phyloP scores from a whole-genome alignment of 1,140 invertebrate genomes.

The Drosophila teissieri region DNA sequence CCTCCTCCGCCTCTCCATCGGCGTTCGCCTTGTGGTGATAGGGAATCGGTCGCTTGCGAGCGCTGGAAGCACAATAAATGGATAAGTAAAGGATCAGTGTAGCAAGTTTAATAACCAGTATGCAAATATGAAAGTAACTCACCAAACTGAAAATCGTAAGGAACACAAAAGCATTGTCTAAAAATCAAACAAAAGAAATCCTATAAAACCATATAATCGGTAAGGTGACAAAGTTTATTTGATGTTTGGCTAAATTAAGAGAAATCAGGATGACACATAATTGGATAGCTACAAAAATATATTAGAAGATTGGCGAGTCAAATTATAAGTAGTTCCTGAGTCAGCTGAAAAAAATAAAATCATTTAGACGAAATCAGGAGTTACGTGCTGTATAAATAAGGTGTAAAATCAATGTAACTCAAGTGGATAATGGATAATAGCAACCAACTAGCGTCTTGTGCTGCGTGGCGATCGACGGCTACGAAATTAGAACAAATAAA shows the following conservation, averaged over 20 bases:
- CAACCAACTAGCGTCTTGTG: slow-evolving; percentile 63
- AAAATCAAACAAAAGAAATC: slow-evolving; percentile 42
- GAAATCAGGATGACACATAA: slow-evolving; percentile 22
- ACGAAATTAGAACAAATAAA: slow-evolving; percentile 84
- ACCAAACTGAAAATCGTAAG: slow-evolving; percentile 66
- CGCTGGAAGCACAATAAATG: slow-evolving; percentile 87
- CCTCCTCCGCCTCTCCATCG: slow-evolving; percentile 85
- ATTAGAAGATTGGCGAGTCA: slow-evolving; percentile 19
- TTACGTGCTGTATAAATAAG: slow-evolving; percentile 24
- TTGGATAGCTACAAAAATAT: slow-evolving; percentile 22
- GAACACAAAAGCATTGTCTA: slow-evolving; percentile 57
- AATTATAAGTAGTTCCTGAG: slow-evolving; percentile 64
- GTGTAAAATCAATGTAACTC: slow-evolving; percentile 60
- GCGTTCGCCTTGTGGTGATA: slow-evolving; percentile 91
- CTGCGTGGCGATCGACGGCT: slow-evolving; percentile 85
- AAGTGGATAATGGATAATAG: slow-evolving; percentile 36
- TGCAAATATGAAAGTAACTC: slow-evolving; percentile 43
- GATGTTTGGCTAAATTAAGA: slow-evolving; percentile 34
- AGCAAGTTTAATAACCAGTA: background rate
- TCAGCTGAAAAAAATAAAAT: slow-evolving; percentile 62
- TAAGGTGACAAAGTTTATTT: slow-evolving; percentile 63
- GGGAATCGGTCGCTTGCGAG: slow-evolving; percentile 94
- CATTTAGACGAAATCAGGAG: slow-evolving; percentile 30
- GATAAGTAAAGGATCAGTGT: background rate
- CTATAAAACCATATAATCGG: slow-evolving; percentile 33